A percentile compares a stretch with the other conserved stretches of the same genome.
phyloP scores from a whole-genome alignment of 2,113 vertebrate genomes.

The Triplophysa dalaica region DNA sequence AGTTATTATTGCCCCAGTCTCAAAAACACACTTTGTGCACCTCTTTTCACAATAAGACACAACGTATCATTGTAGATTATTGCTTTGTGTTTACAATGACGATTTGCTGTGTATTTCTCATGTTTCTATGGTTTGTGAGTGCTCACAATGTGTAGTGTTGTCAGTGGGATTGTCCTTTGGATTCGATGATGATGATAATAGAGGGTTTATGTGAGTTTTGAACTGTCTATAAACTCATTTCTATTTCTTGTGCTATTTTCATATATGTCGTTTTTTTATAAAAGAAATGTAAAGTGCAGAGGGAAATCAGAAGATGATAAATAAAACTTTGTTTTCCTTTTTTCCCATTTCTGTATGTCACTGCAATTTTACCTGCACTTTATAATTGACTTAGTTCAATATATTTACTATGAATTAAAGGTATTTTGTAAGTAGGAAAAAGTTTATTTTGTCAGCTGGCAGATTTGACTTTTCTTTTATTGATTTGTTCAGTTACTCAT shows the following conservation, averaged over 20 bases:
- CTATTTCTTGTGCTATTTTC: conserved; percentile 61
- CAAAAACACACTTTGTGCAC: not conserved
- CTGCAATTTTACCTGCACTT: conserved; percentile 49
- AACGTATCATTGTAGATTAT: conserved; percentile 40
- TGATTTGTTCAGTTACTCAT: not conserved
- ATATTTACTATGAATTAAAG: conserved; percentile 51
- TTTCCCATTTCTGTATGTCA: conserved; percentile 56
- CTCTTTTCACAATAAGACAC: conserved; percentile 24
- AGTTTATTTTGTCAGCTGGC: conserved; percentile 3
- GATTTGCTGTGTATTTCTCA: conserved; percentile 57
- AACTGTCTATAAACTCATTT: conserved; percentile 51
- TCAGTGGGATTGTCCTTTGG: conserved; percentile 55
- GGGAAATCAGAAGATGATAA: conserved; percentile 55
- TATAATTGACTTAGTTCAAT: conserved; percentile 50
- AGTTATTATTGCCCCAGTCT: not conserved
- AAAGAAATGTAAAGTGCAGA: conserved; percentile 64
- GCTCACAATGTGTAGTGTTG: conserved; percentile 57
- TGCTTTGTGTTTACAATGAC: conserved; percentile 61
- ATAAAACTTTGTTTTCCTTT: conserved; percentile 64
- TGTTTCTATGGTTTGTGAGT: conserved; percentile 61
- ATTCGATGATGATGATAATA: conserved; percentile 39
- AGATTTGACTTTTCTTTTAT: conserved; percentile 16
- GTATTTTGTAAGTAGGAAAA: conserved; percentile 50
- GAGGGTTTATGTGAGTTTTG: conserved; percentile 52
- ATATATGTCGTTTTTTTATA: conserved; percentile 61